Evolutionary conservation across 2,113 vertebrate genomes (phyloP), one percentile per base, ranked within the genome.

Genomic region (Otolemur garnettii): DNA sequence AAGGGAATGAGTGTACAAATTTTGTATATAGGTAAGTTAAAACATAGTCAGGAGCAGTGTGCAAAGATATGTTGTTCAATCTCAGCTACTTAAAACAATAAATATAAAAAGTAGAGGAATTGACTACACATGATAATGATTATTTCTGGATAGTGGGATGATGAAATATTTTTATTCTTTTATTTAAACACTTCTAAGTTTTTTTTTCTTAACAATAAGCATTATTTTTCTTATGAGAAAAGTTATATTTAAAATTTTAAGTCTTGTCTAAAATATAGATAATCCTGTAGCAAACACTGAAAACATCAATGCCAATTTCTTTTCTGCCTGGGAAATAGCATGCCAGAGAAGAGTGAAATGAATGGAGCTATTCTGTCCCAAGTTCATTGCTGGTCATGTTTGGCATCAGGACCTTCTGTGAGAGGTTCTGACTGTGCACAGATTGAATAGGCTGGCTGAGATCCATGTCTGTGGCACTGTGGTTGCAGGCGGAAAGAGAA

Each of bases 171-270:
- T 92, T 88, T 77, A 82, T 91, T 86, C 14, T 96, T 45, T 93
- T 55, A 64, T 50, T 85, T 50, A 50, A 35, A 86, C 26, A 91
- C 42, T 77, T 82, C 53, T 86, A 71, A 69, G 11, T 18, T 78
- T 45, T 79, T 75, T 87, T 45, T 79, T 75, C 83, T 77, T 88
- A n/a, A 22, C 66, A 85, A 35, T 79, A 18, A 59, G 6, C 59
- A 87, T 77, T 88, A 38, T 87, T 91, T 96, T 91, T 86, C 81
- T 69, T 96, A 87, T 64, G 83, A 94, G 57, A 89, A 95, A 94
- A 38, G 57, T n/a, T 72, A 57, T 26, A 55, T 80, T 69, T 90
- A 69, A 92, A 86, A 62, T 9, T 53, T 59, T 59, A 66, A 13
- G 33, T 11, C 3, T 71, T 38, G 28, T 59, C 45, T 74, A 78